These are phyloP conservation scores for Brevipalpus yothersi DNA, from an alignment of 1,140 invertebrate species.

Conservation along the genomic window DNA sequence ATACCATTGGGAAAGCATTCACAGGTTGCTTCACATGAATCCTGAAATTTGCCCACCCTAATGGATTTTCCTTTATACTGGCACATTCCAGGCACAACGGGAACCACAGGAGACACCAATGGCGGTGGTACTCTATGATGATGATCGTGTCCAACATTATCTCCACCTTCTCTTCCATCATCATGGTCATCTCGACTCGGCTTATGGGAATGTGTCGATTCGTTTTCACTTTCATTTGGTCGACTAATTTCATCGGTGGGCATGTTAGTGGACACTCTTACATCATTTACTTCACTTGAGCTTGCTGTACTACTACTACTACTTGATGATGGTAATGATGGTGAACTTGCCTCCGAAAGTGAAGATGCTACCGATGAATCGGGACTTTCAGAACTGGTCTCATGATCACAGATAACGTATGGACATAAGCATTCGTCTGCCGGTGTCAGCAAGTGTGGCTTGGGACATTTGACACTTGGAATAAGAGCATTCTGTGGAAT, in stretches of 20 bases:
- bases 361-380: background rate
- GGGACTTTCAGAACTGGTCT: too few species aligned
- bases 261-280: too few species aligned
- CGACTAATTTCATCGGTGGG: background rate
- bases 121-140: background rate
- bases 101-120: too few species aligned
- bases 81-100: conserved; percentile 17
- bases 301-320: too few species aligned
- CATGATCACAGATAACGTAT: conserved; percentile 14
- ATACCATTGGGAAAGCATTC: conserved; percentile 31
- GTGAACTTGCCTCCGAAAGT: too few species aligned
- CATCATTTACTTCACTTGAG: too few species aligned
- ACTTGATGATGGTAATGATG: too few species aligned
- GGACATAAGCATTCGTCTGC: conserved; percentile 14
- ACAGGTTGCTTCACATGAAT: conserved; percentile 45
- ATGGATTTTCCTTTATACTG: conserved; percentile 30
- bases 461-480: conserved; percentile 12
- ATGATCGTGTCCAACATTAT: background rate
- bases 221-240: background rate
- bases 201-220: background rate
- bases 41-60: conserved; percentile 33
- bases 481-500: conserved; percentile 9
- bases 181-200: background rate
- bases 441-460: conserved; percentile 12
- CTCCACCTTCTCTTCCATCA: background rate